Base-by-base conservation (phyloP, 2,888 invertebrate genomes). In the Scelioninae gen. 2 region DNA sequence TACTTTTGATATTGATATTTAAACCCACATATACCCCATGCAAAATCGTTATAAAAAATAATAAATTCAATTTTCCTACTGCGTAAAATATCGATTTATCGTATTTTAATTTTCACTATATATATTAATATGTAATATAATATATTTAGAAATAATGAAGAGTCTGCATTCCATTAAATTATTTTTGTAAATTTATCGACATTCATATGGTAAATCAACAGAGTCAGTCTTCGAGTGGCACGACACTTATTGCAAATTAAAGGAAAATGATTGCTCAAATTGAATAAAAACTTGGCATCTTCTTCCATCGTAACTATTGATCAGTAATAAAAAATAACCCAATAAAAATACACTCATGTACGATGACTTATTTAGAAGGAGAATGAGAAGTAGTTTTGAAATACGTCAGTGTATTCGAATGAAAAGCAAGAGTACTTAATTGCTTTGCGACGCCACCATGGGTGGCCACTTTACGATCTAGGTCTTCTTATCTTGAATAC, bases 391-490 rank as follows among this genome's bases (percentile, higher is more conserved):
- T 19, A 22, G 15, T 19, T 58, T 58, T 58, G 10, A 58, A 22
- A 13, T 45, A 33, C 35, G 43, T 18, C 33, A 31, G 35, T 58
- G 46, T 28, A 13, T 41, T 9, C 15, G 39, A 7, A 39, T 37
- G 48, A 60, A 48, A 45, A 58, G 22, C 35, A 28, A 19, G 61
- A 48, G 35, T 55, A 46, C 64, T 64, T 46, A 41, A 63, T 50
- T 41, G 41, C 11, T 45, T 22, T 11, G 18, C 18, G 31, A n/a
- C n/a, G 28, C 57, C 65, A 15, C 43, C 39, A 55, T 43, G 50
- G 52, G 61, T 53, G 69, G 69, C 22, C 69, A 46, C 37, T 69
- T 61, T 69, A 69, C 53, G 53, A 64, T 53, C 70, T 52, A 50
- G 37, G 50, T 71, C 52, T 71, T 52, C 69, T 61, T 46, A 64